phyloP scores from a whole-genome alignment of 2,888 invertebrate genomes.

The Dorcus hopei region DNA sequence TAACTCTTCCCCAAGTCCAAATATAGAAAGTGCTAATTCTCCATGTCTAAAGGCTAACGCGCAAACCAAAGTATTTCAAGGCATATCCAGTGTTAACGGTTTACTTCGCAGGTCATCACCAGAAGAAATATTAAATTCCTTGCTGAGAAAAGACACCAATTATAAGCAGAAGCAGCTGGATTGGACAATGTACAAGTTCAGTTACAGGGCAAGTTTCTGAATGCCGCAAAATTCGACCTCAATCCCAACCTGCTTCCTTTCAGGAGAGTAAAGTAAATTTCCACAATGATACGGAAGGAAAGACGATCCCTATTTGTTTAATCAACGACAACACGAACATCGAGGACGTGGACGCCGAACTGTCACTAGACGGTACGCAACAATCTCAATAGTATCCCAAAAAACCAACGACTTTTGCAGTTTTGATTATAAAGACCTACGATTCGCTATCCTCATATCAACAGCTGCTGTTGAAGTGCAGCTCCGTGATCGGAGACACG shows the following conservation, averaged over 20 bases:
- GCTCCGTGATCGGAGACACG: slow-evolving; percentile 62
- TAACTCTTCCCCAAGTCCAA: too few relatives aligned
- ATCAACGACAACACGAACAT: slow-evolving; percentile 51
- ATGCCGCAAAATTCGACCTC: not conserved
- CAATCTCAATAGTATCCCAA: not conserved
- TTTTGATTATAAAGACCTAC: slow-evolving; percentile 60
- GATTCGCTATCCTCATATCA: slow-evolving; percentile 63
- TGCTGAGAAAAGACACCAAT: too few relatives aligned
- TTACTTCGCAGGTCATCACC: too few relatives aligned
- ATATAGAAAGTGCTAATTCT: too few relatives aligned
- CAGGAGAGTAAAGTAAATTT: slow-evolving; percentile 8
- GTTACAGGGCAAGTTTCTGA: slow-evolving; percentile 44
- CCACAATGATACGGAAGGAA: not conserved
- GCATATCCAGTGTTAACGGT: not conserved
- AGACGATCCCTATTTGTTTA: slow-evolving; percentile 45
- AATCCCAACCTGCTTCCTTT: not conserved
- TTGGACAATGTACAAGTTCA: slow-evolving; percentile 52
- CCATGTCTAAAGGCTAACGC: too few relatives aligned
- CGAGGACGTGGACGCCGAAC: slow-evolving; percentile 54
- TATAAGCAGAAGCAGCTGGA: slow-evolving; percentile 17
- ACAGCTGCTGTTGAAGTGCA: slow-evolving; percentile 63
- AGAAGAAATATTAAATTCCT: too few relatives aligned
- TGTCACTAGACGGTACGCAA: slow-evolving; percentile 55
- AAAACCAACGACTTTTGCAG: slow-evolving; percentile 42
- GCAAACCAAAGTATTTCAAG: too few relatives aligned